Base-by-base conservation (phyloP, 1,140 invertebrate species). In the Eriosoma lanigerum region DNA sequence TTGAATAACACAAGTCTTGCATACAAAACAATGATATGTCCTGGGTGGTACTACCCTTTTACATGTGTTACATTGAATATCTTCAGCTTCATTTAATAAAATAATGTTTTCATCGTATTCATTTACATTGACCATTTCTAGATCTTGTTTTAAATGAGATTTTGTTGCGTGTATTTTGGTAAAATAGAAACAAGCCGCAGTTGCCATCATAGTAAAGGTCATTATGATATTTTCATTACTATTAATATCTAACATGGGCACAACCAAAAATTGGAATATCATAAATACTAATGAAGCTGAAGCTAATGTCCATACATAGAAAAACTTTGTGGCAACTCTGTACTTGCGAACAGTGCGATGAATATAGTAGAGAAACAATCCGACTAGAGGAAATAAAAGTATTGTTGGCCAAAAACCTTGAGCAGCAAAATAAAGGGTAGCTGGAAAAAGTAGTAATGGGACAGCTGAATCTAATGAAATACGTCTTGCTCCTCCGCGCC, bases 191-290 rank as follows among this genome's bases (percentile, higher is more conserved):
- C 84, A 85, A 66, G 85, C 83, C 2, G 81, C 29, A 13, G 80
- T 78, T 85, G 85, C 85, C 1, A 87, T 82, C 26, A 91, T 86
- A 38, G 91, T 85, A 6, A 89, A 48, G 21, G 91, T 86, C 81
- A 92, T 89, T 38, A 89, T 83, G 75, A 90, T 85, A 85, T 93
- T 91, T 83, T 93, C 92, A 73, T 90, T 87, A 13, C 89, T 88
- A 38, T 91, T 86, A 81, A 93, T 91, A 84, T 92, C 90, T 64
- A 92, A 84, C 62, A 90, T 85, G 54, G 88, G 88, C 48, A 92
- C 87, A 21, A 92, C 89, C 81, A 86, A 86, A 29, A 89, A 83
- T 84, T 92, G 89, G 86, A 91, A 92, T n/a, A 92, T 87, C 13
- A 90, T 83, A 84, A 91, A 89, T 83, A 92, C 84, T 82, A 88